Evolutionary conservation across 2,888 invertebrate genomes (phyloP).

Genomic region (Lissonota sp.): DNA sequence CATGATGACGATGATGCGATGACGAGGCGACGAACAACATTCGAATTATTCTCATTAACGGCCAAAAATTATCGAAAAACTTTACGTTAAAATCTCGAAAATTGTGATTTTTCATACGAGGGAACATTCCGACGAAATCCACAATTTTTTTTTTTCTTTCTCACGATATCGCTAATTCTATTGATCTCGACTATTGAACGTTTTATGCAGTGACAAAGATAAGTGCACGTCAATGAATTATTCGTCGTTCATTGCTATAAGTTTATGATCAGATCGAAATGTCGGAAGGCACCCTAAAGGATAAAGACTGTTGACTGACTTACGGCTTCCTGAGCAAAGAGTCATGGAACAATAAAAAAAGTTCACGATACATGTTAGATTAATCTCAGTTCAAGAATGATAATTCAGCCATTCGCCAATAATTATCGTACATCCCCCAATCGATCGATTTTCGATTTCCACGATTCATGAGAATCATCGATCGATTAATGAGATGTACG

Average conservation of each 20-base stretch:
- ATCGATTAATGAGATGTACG: too few species aligned
- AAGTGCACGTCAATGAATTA: slow-evolving; percentile 27
- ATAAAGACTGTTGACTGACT: slow-evolving; percentile 84
- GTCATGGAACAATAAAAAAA: slow-evolving; percentile 81
- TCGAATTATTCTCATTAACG: slow-evolving; percentile 34
- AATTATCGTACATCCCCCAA: slow-evolving; percentile 33
- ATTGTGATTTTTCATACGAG: slow-evolving; percentile 49
- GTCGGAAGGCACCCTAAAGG: slow-evolving; percentile 61
- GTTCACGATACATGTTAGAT: slow-evolving; percentile 66
- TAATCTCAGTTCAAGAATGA: slow-evolving; percentile 48
- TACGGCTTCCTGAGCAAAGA: slow-evolving; percentile 90
- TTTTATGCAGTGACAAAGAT: slow-evolving; percentile 2
- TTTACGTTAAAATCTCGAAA: slow-evolving; percentile 4
- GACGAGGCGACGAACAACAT: slow-evolving; percentile 44
- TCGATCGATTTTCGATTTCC: slow-evolving; percentile 21
- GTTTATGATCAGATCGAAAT: slow-evolving; percentile 52
- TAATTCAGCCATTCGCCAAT: slow-evolving; percentile 81
- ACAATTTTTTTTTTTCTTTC: too few species aligned
- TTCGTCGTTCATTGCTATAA: slow-evolving; percentile 66
- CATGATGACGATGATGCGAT: slow-evolving; percentile 43
- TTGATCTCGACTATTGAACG: slow-evolving; percentile 30
- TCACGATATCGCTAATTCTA: slow-evolving; percentile 32
- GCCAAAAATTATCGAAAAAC: too few species aligned
- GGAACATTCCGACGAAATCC: slow-evolving; percentile 68
- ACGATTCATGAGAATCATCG: too few species aligned